Conservation (phyloP, 2,888 invertebrate genomes). For the Pseudolycoriella hygida region DNA sequence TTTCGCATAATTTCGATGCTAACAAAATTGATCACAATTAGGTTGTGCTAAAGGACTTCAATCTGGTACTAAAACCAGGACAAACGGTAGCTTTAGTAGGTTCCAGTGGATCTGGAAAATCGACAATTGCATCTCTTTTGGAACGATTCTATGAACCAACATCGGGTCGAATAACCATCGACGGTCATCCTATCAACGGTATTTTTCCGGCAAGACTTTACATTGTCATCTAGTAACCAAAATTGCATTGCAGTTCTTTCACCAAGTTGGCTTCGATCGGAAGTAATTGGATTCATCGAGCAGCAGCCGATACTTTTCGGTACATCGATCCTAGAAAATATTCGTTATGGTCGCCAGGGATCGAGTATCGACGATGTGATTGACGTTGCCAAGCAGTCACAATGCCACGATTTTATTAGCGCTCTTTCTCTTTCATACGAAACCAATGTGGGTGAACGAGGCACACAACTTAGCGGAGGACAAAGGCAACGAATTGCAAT, state of each 20-base stretch:
- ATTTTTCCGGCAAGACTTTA: neutral
- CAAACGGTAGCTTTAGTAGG: slow-evolving; percentile 87
- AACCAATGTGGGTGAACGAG: slow-evolving; percentile 78
- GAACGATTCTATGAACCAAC: slow-evolving; percentile 49
- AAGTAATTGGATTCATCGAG: slow-evolving; percentile 72
- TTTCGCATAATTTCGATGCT: too few relatives aligned
- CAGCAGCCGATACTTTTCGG: slow-evolving; percentile 92
- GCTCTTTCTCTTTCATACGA: slow-evolving; percentile 69
- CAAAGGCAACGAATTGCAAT: slow-evolving; percentile 82
- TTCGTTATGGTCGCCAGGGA: slow-evolving; percentile 66
- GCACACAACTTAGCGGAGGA: slow-evolving; percentile 83
- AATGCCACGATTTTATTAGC: slow-evolving; percentile 79
- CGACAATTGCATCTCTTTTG: slow-evolving; percentile 73
- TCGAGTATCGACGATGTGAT: slow-evolving; percentile 52
- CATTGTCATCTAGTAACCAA: too few relatives aligned
- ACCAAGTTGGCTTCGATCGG: slow-evolving; percentile 69
- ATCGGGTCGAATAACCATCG: slow-evolving; percentile 24
- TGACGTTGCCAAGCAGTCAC: slow-evolving; percentile 68
- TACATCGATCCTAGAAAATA: slow-evolving; percentile 81
- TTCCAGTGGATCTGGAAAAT: slow-evolving; percentile 88
- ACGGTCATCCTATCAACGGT: slow-evolving; percentile 20
- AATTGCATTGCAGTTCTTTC: slow-evolving; percentile 22
- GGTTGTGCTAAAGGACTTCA: slow-evolving; percentile 67
- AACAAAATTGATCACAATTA: slow-evolving; percentile 22
- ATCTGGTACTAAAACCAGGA: slow-evolving; percentile 64